Evolutionary conservation across 1,140 invertebrate genomes (phyloP).

Genomic region (Pollicipes pollicipes): DNA sequence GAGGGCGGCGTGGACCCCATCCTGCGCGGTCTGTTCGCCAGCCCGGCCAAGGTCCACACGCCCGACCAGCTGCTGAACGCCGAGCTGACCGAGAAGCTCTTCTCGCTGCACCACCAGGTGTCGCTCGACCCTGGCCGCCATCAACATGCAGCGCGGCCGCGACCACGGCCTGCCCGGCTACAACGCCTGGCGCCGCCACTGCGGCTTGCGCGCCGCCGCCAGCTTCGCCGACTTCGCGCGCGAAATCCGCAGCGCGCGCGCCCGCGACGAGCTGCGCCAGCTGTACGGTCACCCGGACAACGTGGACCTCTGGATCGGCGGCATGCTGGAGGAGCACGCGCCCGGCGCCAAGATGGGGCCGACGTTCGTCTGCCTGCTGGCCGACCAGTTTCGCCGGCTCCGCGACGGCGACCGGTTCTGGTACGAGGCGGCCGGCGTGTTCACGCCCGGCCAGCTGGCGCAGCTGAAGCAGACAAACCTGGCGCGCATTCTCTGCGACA

Average conservation of each 20-base stretch:
- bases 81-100: conserved; percentile 91
- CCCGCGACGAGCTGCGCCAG: conserved; percentile 57
- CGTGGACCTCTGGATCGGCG: conserved; percentile 91
- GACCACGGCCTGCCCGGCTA: conserved; percentile 90
- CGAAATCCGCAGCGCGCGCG: conserved; percentile 53
- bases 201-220: conserved; percentile 57
- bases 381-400: conserved; percentile 77
- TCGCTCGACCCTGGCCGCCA: conserved; percentile 84
- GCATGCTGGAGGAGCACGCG: conserved; percentile 72
- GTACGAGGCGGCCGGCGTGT: conserved; percentile 77
- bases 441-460: conserved; percentile 58
- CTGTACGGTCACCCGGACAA: conserved; percentile 91
- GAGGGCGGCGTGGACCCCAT: conserved; percentile 95
- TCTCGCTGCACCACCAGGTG: conserved; percentile 70
- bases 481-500: conserved; percentile 67
- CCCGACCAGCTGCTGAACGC: conserved; percentile 69
- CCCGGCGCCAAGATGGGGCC: conserved; percentile 75
- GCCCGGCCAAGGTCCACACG: conserved; percentile 53
- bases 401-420: conserved; percentile 85
- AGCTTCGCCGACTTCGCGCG: conserved; percentile 71
- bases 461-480: conserved; percentile 62
- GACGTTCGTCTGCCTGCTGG: conserved; percentile 71
- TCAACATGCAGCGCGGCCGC: conserved; percentile 87
- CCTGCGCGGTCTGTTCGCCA: conserved; percentile 71
- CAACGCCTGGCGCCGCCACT: conserved; percentile 64